Base-by-base conservation (phyloP, 2,888 invertebrate species). In the Chrysomela aeneicollis region DNA sequence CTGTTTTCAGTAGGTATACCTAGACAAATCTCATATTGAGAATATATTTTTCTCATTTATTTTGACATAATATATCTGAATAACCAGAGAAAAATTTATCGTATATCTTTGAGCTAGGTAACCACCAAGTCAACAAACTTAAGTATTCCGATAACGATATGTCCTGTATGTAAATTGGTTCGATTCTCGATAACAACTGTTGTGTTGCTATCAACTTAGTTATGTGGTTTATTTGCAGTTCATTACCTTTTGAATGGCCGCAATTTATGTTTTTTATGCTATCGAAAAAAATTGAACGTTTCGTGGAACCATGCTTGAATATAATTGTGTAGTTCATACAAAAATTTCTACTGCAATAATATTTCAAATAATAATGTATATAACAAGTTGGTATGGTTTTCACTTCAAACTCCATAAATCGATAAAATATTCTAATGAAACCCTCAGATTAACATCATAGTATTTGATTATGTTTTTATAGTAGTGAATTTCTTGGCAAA, bases 61-160 rank as follows among this genome's bases (percentile, higher is more conserved):
- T 10, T 42, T 42, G 15, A 15, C n/a, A 2, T 4, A 3, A 15
- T 15, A 2, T 10, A n/a, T 42, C 2, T 1, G 6, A 42, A 15
- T 15, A 4, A 1, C n/a, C n/a, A 35, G 12, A 2, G 12, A 42
- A 42, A 15, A 42, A 42, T 4, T 42, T 42, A 15, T 42, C 42
- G 15, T 2, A 15, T 15, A 15, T 15, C 12, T 1, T 15, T 42
- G 6, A 57, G 26, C 10, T 57, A 57, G 26, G 57, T 46, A 5
- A 57, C 49, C 17, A 57, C 17, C 42, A 18, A 30, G 57, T 46
- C 57, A 22, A 47, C 46, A 57, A 57, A 57, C 57, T 47, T 46
- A 8, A 8, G n/a, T 55, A 8, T 30, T 32, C 26, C n/a, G 57
- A 57, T 57, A 57, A 57, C 46, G 46, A 32, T 57, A 26, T 37